Percentiles rank a stretch among this genome's conserved stretches.
phyloP scores from a whole-genome alignment of 2,797 vertebrate species.

The Rousettus madagascariensis region DNA sequence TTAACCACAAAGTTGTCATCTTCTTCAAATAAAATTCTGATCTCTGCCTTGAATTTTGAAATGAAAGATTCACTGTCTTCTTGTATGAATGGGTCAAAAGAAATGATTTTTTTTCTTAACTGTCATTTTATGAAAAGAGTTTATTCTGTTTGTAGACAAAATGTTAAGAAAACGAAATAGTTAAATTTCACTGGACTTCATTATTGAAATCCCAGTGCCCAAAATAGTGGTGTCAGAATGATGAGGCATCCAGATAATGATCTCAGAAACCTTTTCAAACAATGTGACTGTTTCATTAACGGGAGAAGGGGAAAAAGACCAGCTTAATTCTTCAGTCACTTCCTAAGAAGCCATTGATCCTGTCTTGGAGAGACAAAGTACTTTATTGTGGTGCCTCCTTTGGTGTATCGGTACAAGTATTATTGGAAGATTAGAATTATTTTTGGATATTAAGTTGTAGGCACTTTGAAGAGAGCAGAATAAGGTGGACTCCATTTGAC shows the following conservation, averaged over 20 bases:
- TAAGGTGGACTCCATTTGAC: slow-evolving; percentile 23
- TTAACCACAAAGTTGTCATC: slow-evolving; percentile 17
- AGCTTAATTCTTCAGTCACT: slow-evolving; percentile 55
- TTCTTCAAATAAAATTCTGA: slow-evolving; percentile 40
- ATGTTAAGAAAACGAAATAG: not conserved
- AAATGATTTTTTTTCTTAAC: not conserved
- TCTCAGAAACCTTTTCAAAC: slow-evolving; percentile 72
- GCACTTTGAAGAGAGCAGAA: slow-evolving; percentile 47
- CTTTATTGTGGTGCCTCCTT: slow-evolving; percentile 10
- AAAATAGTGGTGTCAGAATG: slow-evolving; percentile 13
- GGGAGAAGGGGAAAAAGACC: not conserved
- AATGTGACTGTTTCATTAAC: slow-evolving; percentile 72
- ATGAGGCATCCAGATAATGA: slow-evolving; percentile 55
- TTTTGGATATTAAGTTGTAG: slow-evolving; percentile 28
- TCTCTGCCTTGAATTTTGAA: not conserved
- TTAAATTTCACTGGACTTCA: slow-evolving; percentile 50
- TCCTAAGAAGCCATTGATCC: slow-evolving; percentile 64
- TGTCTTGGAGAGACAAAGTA: slow-evolving; percentile 58
- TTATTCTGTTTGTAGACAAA: not conserved
- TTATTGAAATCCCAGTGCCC: slow-evolving; percentile 72
- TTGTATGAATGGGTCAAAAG: not conserved
- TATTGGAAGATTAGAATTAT: slow-evolving; percentile 49
- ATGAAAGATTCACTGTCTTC: not conserved
- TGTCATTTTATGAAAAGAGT: slow-evolving; percentile 37
- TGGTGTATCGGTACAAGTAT: slow-evolving; percentile 43